A percentile compares a stretch with the other conserved stretches of the same genome.
phyloP scores from a whole-genome alignment of 2,888 invertebrate species.

The Chaetogeoica ovagalla region DNA sequence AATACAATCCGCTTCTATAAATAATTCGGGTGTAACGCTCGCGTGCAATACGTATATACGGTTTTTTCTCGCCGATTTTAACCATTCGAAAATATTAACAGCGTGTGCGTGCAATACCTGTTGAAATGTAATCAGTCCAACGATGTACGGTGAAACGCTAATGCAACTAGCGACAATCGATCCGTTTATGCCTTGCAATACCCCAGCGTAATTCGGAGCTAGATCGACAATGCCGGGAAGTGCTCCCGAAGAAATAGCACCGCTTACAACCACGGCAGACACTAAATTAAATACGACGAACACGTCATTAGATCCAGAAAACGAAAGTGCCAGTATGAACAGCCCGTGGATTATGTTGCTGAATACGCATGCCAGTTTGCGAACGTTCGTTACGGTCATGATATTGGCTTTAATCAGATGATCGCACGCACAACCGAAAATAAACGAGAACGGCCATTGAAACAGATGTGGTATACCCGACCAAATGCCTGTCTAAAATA shows the following conservation, averaged over 20 bases:
- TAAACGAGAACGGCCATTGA: constrained; percentile 55
- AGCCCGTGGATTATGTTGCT: constrained; percentile 68
- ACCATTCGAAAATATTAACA: too few species aligned
- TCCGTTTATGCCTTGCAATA: constrained; percentile 67
- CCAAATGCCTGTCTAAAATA: constrained; percentile 55
- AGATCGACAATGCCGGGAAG: constrained; percentile 71
- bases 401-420: constrained; percentile 65
- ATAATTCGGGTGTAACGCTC: too few species aligned
- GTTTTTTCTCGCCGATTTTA: too few species aligned
- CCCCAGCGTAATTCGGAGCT: constrained; percentile 63
- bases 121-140: constrained; percentile 64
- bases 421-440: constrained; percentile 61
- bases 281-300: constrained; percentile 67
- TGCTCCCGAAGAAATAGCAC: constrained; percentile 70
- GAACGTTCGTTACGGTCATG: constrained; percentile 66
- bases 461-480: constrained; percentile 56
- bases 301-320: constrained; percentile 67
- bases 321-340: constrained; percentile 66
- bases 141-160: constrained; percentile 67
- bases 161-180: constrained; percentile 66
- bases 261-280: constrained; percentile 67
- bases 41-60: too few species aligned
- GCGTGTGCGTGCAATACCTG: neutral
- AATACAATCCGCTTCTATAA: too few species aligned
- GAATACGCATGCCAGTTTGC: constrained; percentile 67